Percentiles rank a stretch among this genome's conserved stretches.
These are phyloP conservation scores for Berghia stephanieae DNA, from an alignment of 1,140 invertebrate species.

Conservation along the genomic window DNA sequence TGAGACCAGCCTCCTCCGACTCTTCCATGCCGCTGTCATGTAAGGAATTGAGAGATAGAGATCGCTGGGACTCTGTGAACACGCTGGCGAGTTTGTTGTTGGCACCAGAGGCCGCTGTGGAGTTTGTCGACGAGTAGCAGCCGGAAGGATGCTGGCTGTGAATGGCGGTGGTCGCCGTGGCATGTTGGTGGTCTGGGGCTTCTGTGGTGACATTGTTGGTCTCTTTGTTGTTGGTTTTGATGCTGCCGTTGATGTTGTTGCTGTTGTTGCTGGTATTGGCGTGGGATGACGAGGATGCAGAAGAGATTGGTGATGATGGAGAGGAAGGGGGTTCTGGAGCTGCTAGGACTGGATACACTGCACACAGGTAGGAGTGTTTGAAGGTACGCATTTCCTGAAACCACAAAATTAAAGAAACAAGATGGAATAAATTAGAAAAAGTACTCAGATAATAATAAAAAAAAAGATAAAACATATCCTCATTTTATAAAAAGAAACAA, in stretches of 20 bases:
- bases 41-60: constrained; percentile 31
- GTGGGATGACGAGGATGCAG: neutral
- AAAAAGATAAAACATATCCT: neutral
- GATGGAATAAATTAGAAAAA: neutral
- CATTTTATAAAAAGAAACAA: neutral
- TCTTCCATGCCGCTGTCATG: constrained; percentile 49
- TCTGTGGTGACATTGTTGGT: too few relatives aligned
- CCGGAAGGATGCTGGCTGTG: neutral
- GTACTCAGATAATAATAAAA: neutral
- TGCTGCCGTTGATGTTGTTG: constrained; percentile 20
- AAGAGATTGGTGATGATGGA: constrained; percentile 39
- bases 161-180: too few relatives aligned
- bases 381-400: constrained; percentile 44
- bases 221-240: too few relatives aligned
- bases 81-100: too few relatives aligned
- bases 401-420: neutral
- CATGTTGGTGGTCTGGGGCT: too few relatives aligned
- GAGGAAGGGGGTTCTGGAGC: constrained; percentile 52
- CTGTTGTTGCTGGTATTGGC: neutral
- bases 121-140: neutral
- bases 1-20: constrained; percentile 45
- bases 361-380: constrained; percentile 51
- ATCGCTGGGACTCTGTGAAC: too few relatives aligned
- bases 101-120: too few relatives aligned
- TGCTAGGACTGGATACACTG: constrained; percentile 48